Conservation (phyloP, 1,140 invertebrate species). For the Bombus confusus region DNA sequence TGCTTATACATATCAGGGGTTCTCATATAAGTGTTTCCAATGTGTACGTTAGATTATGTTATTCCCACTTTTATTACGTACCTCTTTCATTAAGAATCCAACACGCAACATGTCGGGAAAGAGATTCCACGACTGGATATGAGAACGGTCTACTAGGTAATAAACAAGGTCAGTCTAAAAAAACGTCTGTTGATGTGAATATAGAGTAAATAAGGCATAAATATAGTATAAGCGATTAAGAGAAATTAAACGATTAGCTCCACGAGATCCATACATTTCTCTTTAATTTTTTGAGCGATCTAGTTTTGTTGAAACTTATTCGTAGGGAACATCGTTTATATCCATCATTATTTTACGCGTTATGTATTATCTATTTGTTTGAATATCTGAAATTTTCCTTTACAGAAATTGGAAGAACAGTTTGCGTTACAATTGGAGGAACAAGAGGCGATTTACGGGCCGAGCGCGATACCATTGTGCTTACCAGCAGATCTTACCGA, state of each 20-base stretch:
- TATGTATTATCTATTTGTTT: not conserved
- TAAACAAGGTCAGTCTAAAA: constrained; percentile 63
- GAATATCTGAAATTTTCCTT: constrained; percentile 36
- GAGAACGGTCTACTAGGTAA: constrained; percentile 61
- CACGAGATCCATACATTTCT: not conserved
- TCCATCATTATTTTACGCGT: not conserved
- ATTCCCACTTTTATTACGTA: constrained; percentile 30
- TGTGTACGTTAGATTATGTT: constrained; percentile 46
- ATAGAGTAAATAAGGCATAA: constrained; percentile 15
- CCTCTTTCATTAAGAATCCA: constrained; percentile 38
- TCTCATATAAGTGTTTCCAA: constrained; percentile 45
- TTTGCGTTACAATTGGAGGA: constrained; percentile 92
- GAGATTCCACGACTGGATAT: constrained; percentile 70
- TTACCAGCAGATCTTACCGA: constrained; percentile 86
- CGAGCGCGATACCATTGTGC: constrained; percentile 82
- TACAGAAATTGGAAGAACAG: constrained; percentile 92
- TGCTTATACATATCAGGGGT: constrained; percentile 30
- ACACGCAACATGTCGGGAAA: constrained; percentile 52
- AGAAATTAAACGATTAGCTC: not conserved
- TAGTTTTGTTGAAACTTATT: not conserved
- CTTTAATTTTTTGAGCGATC: not conserved
- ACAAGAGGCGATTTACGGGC: constrained; percentile 90
- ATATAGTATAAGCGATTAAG: not conserved
- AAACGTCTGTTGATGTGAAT: constrained; percentile 48
- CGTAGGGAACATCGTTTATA: not conserved